phyloP scores from a whole-genome alignment of 1,140 invertebrate species.

The Euura saliciscinereae region DNA sequence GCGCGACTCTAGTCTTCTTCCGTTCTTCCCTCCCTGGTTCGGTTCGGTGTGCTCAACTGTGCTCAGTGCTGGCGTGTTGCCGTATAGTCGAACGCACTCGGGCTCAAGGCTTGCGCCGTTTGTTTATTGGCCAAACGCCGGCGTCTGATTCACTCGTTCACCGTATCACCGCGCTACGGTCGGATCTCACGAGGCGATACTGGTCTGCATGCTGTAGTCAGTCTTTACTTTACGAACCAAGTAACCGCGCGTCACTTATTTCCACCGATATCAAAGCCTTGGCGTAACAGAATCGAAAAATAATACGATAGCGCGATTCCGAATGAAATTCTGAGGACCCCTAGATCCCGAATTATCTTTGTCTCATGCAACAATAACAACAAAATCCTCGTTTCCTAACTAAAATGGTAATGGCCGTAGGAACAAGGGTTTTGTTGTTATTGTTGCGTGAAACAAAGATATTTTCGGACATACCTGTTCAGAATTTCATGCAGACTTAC shows the following conservation, averaged over 20 bases:
- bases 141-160: not conserved
- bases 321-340: no score
- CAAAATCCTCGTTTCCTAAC: no score
- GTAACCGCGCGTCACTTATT: not conserved
- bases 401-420: no score
- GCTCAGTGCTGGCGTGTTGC: no score
- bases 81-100: not conserved
- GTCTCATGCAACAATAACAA: no score
- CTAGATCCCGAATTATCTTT: no score
- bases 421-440: no score
- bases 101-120: conserved; percentile 16
- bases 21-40: not conserved
- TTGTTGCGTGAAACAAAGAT: no score
- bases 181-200: not conserved
- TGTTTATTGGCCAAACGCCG: conserved; percentile 33
- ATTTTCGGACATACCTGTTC: no score
- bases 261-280: not conserved
- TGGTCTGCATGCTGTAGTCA: not conserved
- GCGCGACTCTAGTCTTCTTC: not conserved
- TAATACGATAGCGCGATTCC: no score
- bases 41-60: no score
- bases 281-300: not conserved
- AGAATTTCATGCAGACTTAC: no score
- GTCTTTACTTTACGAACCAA: not conserved
- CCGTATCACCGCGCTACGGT: not conserved